Evolutionary conservation across 2,888 invertebrate species (phyloP).

Genomic region (Eilema depressum): DNA sequence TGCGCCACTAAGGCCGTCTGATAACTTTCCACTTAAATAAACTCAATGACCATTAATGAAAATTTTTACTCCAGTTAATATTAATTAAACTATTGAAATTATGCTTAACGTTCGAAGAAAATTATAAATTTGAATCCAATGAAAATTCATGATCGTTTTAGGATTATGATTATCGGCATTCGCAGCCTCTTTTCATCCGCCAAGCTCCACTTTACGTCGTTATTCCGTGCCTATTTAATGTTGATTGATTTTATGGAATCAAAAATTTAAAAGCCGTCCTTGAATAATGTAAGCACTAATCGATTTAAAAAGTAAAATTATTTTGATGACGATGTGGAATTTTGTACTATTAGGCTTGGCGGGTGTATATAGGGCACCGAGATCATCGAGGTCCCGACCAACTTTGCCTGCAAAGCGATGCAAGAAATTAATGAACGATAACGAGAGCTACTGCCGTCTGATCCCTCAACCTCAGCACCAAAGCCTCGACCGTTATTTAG

Average conservation of each 20-base stretch:
- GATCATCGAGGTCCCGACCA: too few species aligned
- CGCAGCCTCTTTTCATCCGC: neutral
- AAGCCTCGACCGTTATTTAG: too few species aligned
- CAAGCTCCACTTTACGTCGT: slow-evolving; percentile 6
- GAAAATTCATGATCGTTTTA: neutral
- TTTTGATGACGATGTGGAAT: neutral
- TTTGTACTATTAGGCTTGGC: neutral
- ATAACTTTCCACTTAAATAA: neutral
- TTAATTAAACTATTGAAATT: slow-evolving; percentile 3
- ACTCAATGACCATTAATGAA: neutral
- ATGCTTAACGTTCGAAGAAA: neutral
- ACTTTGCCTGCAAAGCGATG: too few species aligned
- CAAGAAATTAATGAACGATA: too few species aligned
- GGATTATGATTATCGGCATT: slow-evolving; percentile 9
- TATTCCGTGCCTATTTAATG: neutral
- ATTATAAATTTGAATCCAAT: neutral
- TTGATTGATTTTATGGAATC: neutral
- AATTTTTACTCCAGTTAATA: neutral
- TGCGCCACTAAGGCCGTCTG: neutral
- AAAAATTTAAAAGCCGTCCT: neutral
- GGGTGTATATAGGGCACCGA: neutral
- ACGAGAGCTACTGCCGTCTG: too few species aligned
- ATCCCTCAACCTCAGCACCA: too few species aligned
- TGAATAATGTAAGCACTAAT: slow-evolving; percentile 5
- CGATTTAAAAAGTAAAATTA: neutral